These are phyloP conservation scores for Campylorhamphus procurvoides DNA, from an alignment of 2,113 vertebrate genomes.

Conservation along the genomic window DNA sequence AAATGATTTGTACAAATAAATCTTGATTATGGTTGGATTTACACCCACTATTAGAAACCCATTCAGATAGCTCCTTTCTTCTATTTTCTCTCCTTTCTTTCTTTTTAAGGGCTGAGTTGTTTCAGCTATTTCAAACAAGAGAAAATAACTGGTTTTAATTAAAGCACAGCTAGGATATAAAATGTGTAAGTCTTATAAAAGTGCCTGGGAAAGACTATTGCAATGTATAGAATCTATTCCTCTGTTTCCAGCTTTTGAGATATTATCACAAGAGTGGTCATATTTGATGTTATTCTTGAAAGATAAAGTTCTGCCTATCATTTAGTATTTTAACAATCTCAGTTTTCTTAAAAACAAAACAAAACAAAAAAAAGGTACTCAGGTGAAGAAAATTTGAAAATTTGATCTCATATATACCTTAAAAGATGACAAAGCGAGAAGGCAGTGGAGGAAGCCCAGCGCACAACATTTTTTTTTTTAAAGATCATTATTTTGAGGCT, in stretches of 20 bases:
- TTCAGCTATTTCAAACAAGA: slow-evolving; percentile 55
- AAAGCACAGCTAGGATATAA: slow-evolving; percentile 25
- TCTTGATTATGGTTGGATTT: slow-evolving; percentile 15
- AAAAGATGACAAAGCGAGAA: not conserved
- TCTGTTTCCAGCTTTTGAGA: not conserved
- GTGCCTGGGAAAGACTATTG: slow-evolving; percentile 12
- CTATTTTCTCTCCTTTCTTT: not conserved
- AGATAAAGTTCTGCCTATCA: not conserved
- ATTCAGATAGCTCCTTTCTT: slow-evolving; percentile 14
- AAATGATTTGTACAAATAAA: slow-evolving; percentile 48
- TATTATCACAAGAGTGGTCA: not conserved
- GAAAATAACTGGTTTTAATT: slow-evolving; percentile 53
- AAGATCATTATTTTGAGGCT: not conserved
- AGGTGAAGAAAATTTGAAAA: not conserved
- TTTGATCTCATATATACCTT: not conserved
- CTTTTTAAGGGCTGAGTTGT: not conserved
- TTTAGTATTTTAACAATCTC: not conserved
- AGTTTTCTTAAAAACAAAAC: not conserved
- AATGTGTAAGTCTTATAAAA: not conserved
- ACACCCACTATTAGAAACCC: slow-evolving; percentile 19
- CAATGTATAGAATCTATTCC: not conserved
- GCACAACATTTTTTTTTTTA: not conserved
- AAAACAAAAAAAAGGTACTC: not conserved
- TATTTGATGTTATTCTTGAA: not conserved
- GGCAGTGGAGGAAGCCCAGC: not conserved